Evolutionary conservation across 2,888 invertebrate genomes (phyloP).

Genomic region (Julus scanicus): DNA sequence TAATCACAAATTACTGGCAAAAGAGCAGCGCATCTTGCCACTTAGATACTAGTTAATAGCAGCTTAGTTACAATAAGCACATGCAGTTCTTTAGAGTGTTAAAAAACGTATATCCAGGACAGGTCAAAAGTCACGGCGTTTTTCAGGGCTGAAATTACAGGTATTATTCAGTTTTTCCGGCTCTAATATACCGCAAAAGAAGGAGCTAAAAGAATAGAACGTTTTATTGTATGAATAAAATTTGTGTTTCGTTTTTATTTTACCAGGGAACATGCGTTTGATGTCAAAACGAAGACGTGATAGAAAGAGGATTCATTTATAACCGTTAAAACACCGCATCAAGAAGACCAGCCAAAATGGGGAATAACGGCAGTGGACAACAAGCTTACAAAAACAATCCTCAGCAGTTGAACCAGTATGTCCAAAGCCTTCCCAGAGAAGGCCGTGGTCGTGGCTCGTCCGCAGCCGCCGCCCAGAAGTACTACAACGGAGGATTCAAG

Average conservation of each 20-base stretch:
- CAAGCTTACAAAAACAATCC: constrained; percentile 53
- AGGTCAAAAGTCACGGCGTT: neutral
- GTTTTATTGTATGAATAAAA: neutral
- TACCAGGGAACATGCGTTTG: neutral
- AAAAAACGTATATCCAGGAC: neutral
- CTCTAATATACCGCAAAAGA: neutral
- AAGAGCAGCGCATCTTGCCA: neutral
- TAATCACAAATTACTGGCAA: neutral
- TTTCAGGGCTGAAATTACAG: neutral
- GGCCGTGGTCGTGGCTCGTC: constrained; percentile 40
- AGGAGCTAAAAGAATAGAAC: neutral
- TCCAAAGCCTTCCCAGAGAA: constrained; percentile 52
- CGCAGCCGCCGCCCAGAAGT: constrained; percentile 49
- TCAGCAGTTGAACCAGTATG: constrained; percentile 44
- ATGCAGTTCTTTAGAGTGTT: neutral
- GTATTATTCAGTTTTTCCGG: constrained; percentile 17
- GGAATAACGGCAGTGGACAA: constrained; percentile 35
- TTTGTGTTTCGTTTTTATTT: neutral
- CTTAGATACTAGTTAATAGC: constrained; percentile 1
- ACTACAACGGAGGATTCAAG: constrained; percentile 56
- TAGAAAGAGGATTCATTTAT: neutral
- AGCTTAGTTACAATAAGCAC: neutral
- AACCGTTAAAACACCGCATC: neutral
- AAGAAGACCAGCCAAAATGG: neutral
- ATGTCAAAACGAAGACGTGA: neutral